phyloP scores from a whole-genome alignment of 2,113 vertebrate species.

The Tupaia chinensis region DNA sequence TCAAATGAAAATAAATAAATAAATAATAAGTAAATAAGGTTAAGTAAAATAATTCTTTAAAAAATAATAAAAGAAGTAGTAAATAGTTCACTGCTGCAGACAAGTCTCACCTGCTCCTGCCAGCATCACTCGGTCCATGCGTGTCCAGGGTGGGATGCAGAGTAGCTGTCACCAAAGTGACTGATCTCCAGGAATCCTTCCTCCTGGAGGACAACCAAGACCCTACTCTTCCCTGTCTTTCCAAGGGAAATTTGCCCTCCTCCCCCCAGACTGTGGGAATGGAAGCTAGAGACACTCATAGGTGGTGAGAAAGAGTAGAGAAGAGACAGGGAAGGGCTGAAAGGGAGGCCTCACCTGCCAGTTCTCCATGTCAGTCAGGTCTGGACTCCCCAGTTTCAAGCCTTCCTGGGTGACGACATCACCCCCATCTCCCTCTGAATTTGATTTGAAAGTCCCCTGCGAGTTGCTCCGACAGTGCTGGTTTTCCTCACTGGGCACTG shows the following conservation, averaged over 20 bases:
- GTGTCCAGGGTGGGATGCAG: accelerated
- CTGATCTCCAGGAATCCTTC: neutral
- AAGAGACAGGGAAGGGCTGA: neutral
- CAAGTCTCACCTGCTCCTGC: neutral
- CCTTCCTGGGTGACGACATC: neutral
- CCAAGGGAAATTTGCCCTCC: accelerated
- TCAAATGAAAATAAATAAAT: too few relatives aligned
- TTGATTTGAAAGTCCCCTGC: neutral
- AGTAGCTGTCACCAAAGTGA: neutral
- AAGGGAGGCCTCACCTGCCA: neutral
- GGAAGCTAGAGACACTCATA: neutral
- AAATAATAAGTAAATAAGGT: too few relatives aligned
- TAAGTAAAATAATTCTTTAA: too few relatives aligned
- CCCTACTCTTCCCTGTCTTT: neutral
- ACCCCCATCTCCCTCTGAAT: neutral
- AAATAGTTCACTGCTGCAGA: accelerated
- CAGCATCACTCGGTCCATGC: accelerated
- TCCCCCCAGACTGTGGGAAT: neutral
- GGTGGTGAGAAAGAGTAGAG: neutral
- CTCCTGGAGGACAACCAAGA: neutral
- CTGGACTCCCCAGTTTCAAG: neutral
- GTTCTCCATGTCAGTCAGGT: accelerated
- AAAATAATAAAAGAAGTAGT: too few relatives aligned
- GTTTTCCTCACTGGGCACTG: too few relatives aligned
- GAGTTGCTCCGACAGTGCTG: accelerated